A percentile compares a stretch with the other conserved stretches of the same genome.
Evolutionary conservation across 2,888 invertebrate species (phyloP).

Genomic region (Agrotis segetum): DNA sequence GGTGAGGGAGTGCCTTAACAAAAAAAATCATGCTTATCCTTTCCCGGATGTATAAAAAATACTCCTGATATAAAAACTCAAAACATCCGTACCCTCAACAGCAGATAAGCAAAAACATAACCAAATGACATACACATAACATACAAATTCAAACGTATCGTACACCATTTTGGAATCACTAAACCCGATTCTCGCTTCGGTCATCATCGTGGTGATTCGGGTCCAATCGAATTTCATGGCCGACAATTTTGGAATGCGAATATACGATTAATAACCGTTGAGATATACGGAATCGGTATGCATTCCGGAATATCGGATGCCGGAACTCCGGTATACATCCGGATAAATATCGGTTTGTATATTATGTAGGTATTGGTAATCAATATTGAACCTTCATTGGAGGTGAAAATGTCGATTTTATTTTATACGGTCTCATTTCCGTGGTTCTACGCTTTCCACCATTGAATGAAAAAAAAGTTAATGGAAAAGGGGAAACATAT

Average conservation of each 20-base stretch:
- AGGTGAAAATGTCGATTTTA: neutral
- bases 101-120: conserved; percentile 19
- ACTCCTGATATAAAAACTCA: neutral
- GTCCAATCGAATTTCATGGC: conserved; percentile 57
- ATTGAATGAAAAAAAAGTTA: neutral
- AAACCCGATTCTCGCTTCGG: conserved; percentile 50
- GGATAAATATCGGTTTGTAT: conserved; percentile 38
- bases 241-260: conserved; percentile 40
- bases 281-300: conserved; percentile 44
- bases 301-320: conserved; percentile 45
- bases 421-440: conserved; percentile 2
- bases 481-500: too few relatives aligned
- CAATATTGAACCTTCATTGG: conserved; percentile 17
- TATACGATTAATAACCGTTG: conserved; percentile 46
- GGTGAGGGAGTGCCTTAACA: too few relatives aligned
- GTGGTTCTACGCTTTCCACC: neutral
- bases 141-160: conserved; percentile 11
- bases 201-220: conserved; percentile 36
- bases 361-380: conserved; percentile 16
- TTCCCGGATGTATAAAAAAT: too few relatives aligned
- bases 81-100: conserved; percentile 8
- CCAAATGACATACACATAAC: neutral
- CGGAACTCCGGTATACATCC: conserved; percentile 29
- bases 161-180: conserved; percentile 22
- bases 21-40: too few relatives aligned